Conservation (phyloP, 2,113 vertebrate genomes). For the Alaudala cheleensis region DNA sequence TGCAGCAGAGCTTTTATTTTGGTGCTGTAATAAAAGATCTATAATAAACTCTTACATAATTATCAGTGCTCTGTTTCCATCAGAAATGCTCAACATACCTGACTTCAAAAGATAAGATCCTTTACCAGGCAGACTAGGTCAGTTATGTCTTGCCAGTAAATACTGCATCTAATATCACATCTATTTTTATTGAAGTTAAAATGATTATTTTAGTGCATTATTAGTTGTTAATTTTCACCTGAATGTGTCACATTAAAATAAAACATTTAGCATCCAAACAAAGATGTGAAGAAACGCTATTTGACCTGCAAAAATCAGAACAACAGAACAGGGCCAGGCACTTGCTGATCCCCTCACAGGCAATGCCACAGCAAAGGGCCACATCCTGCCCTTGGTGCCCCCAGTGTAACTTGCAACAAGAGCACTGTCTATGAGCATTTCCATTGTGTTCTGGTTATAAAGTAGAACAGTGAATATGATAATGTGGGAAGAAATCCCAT, state of each 20-base stretch:
- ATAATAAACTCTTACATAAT: neutral
- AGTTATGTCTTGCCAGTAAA: neutral
- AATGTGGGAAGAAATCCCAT: neutral
- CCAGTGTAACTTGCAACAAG: neutral
- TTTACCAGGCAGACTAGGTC: neutral
- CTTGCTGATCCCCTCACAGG: neutral
- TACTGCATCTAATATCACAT: neutral
- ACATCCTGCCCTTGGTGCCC: neutral
- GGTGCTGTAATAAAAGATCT: neutral
- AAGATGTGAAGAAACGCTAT: neutral
- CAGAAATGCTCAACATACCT: neutral
- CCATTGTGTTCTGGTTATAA: neutral
- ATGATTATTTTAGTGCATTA: neutral
- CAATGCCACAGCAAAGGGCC: neutral
- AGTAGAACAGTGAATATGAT: neutral
- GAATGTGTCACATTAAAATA: neutral
- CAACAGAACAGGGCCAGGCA: neutral
- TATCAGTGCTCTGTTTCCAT: neutral
- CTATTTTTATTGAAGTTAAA: constrained; percentile 1
- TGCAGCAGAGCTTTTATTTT: neutral
- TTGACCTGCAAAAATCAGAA: neutral
- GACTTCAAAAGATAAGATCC: constrained; percentile 5
- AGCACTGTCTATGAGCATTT: neutral
- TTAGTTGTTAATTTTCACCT: neutral
- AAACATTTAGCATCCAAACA: neutral